These are phyloP conservation scores for Chamaetylas fuelleborni DNA, from an alignment of 2,113 vertebrate genomes.

Conservation along the genomic window DNA sequence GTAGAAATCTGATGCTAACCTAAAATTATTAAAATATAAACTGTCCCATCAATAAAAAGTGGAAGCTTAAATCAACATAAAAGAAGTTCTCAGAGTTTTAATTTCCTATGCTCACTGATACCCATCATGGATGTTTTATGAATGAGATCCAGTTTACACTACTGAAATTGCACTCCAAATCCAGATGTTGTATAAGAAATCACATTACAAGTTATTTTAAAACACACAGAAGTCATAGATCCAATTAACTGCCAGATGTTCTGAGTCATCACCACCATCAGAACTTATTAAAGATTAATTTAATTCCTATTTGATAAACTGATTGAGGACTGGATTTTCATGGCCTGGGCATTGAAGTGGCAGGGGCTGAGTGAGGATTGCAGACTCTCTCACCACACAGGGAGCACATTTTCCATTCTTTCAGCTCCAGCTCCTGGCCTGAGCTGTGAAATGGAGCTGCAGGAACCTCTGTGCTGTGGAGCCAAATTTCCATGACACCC, in stretches of 20 bases:
- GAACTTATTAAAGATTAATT: not conserved
- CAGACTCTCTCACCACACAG: not conserved
- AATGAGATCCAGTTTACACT: not conserved
- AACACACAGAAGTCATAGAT: not conserved
- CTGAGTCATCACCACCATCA: not conserved
- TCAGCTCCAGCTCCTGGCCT: not conserved
- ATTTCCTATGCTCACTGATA: not conserved
- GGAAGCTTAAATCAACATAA: not conserved
- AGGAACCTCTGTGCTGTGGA: not conserved
- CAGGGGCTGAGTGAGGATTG: not conserved
- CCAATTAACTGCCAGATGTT: constrained; percentile 4
- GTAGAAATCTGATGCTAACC: not conserved
- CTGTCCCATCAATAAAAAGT: not conserved
- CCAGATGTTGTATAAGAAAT: not conserved
- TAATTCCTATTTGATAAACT: not conserved
- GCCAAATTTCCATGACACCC: not conserved
- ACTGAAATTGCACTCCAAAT: not conserved
- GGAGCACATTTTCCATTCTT: not conserved
- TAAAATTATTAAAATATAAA: constrained; percentile 13
- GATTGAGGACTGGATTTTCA: not conserved
- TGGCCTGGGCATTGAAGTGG: not conserved
- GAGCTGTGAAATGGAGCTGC: not conserved
- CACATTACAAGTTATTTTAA: not conserved
- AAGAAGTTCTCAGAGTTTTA: not conserved
- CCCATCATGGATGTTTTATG: not conserved